Base-by-base conservation (phyloP, 2,797 vertebrate genomes). In the Eulemur mongoz region DNA sequence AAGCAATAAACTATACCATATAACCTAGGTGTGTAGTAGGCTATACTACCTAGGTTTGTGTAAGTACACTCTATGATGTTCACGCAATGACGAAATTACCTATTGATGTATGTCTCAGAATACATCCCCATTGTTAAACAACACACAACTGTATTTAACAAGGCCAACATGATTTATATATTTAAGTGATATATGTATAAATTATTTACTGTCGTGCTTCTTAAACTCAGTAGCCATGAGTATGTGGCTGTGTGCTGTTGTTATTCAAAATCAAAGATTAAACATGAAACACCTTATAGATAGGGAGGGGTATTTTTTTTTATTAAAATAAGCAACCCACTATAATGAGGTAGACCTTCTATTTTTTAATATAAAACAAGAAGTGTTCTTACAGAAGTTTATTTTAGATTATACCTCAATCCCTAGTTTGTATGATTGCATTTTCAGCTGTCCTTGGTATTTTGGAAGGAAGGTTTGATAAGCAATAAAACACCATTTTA, bases 191-290 rank as follows among this genome's bases (percentile, higher is more conserved):
- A 22, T 70, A 23, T 32, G 1, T 67, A 50, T 50, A 92, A 81
- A 69, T 76, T 9, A 67, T 20, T 67, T 45, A 78, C 35, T 27
- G 10, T 25, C 35, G 69, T 50, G 65, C 20, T 75, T 75, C 52
- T 81, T 92, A 50, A 94, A 45, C 17, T 27, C 30, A 48, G 14
- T 89, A 18, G 38, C 12, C 50, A n/a, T 32, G 15, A 27, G 20
- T 40, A 14, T 63, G 9, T 73, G 23, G 0, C 3, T 87, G 3
- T 92, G n/a, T 86, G 14, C n/a, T 79, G 1, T 30, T 75, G 7
- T 88, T 78, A 48, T 70, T 76, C 63, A 92, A 78, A 96, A 81
- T 83, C 43, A 84, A 22, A 85, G 45, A 63, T 54, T 85, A 91
- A 82, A 91, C 5, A 79, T 50, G 13, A 15, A 86, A 5, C 6